Conservation (phyloP, 2,113 vertebrate species). For the Scalopus aquaticus region DNA sequence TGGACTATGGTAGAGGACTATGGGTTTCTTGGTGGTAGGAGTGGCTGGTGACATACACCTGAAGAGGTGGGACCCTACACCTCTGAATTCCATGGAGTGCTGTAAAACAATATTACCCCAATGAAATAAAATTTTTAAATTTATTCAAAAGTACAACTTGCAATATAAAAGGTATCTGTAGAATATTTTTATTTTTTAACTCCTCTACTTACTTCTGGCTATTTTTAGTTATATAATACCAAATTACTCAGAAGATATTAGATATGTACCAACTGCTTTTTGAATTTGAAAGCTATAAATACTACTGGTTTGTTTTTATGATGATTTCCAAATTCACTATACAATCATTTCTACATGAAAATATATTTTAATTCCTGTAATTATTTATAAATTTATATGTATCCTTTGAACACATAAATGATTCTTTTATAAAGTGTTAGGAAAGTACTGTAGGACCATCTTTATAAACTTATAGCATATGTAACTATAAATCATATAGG, state of each 20-base stretch:
- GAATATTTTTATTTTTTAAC: background rate
- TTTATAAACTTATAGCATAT: background rate
- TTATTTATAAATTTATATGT: background rate
- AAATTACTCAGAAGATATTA: slow-evolving; percentile 3
- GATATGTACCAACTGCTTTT: background rate
- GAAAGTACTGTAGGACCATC: background rate
- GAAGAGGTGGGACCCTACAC: too few species aligned
- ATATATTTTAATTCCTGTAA: slow-evolving; percentile 1
- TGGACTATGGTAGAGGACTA: too few species aligned
- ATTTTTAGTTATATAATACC: background rate
- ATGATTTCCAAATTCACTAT: background rate
- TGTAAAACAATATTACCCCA: too few species aligned
- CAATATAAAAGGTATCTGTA: background rate
- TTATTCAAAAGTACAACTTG: background rate
- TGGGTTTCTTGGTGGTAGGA: too few species aligned
- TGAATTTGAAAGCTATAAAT: slow-evolving; percentile 8
- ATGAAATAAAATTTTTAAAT: background rate
- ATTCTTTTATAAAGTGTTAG: background rate
- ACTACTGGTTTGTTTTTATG: background rate
- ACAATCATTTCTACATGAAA: slow-evolving; percentile 12
- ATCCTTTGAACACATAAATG: background rate
- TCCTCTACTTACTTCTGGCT: background rate
- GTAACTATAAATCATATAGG: background rate
- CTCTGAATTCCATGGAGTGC: too few species aligned
- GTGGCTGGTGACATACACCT: too few species aligned